Conservation (phyloP, 2,888 invertebrate genomes). For the Panopea generosa region DNA sequence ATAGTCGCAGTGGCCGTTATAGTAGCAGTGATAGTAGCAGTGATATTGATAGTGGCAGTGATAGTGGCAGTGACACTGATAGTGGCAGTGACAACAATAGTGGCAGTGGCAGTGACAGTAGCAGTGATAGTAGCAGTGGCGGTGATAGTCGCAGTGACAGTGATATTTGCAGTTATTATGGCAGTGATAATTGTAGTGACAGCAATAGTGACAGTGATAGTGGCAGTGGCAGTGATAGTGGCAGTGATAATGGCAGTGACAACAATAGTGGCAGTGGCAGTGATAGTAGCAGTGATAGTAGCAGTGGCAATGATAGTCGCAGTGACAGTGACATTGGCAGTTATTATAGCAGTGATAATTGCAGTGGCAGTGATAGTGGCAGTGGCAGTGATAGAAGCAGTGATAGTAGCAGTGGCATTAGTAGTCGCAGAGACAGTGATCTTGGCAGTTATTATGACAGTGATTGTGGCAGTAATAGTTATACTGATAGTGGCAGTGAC, state of each 20-base stretch:
- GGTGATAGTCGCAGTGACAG: background rate
- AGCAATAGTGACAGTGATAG: background rate
- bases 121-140: background rate
- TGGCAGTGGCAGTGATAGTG: background rate
- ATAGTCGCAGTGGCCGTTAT: background rate
- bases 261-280: background rate
- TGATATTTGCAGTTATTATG: background rate
- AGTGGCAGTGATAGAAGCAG: no score
- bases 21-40: background rate
- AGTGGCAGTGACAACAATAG: background rate
- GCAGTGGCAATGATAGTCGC: background rate
- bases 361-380: no score
- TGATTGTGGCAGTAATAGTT: no score
- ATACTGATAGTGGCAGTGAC: no score
- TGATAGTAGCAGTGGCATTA: no score
- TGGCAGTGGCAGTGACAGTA: background rate
- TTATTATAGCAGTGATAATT: no score
- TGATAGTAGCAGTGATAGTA: background rate
- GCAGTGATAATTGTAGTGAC: background rate
- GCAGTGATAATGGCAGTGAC: no score
- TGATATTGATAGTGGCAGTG: background rate
- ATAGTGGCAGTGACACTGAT: background rate
- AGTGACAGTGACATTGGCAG: no score
- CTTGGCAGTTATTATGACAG: no score
- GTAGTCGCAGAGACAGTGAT: no score